Evolutionary conservation across 2,797 vertebrate genomes (phyloP).

Genomic region (Microtus obscurus): DNA sequence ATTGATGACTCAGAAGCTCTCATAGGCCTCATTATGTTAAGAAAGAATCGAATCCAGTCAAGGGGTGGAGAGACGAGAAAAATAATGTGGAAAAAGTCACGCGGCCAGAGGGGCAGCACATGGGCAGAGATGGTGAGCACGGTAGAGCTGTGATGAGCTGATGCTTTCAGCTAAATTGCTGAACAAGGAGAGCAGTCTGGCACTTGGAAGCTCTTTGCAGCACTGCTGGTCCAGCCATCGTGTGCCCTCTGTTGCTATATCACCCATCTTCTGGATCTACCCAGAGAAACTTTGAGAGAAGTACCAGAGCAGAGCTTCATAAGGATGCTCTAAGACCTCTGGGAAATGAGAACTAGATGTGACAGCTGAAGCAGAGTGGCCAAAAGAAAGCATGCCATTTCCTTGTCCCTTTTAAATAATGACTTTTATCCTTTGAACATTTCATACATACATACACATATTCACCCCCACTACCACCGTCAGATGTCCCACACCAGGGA

Average conservation of each 20-base stretch:
- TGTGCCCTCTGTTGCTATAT: fast-evolving
- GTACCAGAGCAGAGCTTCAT: background rate
- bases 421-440: background rate
- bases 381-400: background rate
- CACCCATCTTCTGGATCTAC: background rate
- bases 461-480: background rate
- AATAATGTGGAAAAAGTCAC: background rate
- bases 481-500: background rate
- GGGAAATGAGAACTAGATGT: background rate
- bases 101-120: background rate
- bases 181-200: background rate
- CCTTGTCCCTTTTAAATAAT: background rate
- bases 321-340: background rate
- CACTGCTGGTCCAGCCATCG: background rate
- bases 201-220: background rate
- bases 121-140: background rate
- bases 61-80: background rate
- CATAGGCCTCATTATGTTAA: background rate
- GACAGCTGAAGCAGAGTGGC: background rate
- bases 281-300: background rate
- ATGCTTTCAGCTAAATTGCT: background rate
- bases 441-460: background rate
- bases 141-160: background rate
- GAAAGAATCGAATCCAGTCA: background rate
- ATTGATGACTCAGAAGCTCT: background rate